Evolutionary conservation across 2,888 invertebrate species (phyloP).

Genomic region (Cylindroiulus punctatus): DNA sequence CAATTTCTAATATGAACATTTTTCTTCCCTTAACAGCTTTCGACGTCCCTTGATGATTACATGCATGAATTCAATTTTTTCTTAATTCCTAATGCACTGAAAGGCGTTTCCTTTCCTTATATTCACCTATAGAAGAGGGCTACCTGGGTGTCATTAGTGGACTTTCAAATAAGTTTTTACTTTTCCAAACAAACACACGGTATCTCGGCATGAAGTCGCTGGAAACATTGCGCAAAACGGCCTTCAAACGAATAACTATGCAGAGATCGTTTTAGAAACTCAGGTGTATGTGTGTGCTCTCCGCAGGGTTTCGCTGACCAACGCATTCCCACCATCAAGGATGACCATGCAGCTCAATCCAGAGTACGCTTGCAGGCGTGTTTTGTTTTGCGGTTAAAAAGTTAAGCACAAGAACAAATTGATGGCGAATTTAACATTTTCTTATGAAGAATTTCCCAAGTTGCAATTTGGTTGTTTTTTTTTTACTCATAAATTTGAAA

Average conservation of each 20-base stretch:
- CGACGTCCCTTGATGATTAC: constrained; percentile 32
- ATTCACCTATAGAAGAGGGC: background rate
- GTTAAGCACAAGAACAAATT: background rate
- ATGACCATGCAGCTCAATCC: constrained; percentile 42
- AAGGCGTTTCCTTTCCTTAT: constrained; percentile 10
- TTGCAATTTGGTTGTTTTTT: background rate
- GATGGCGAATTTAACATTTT: background rate
- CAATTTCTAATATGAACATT: constrained; percentile 40
- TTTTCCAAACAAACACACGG: constrained; percentile 23
- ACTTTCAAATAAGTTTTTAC: background rate
- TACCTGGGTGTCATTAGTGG: constrained; percentile 23
- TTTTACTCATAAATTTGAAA: background rate
- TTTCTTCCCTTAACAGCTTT: constrained; percentile 27
- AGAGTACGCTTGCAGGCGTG: background rate
- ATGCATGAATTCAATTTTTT: constrained; percentile 25
- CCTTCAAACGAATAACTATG: constrained; percentile 22
- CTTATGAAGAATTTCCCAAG: background rate
- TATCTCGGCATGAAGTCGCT: constrained; percentile 1
- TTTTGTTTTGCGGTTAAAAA: background rate
- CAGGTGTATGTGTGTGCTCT: constrained; percentile 29
- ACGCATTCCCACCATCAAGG: constrained; percentile 34
- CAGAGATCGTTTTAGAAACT: background rate
- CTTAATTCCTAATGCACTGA: constrained; percentile 20
- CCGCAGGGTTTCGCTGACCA: constrained; percentile 35
- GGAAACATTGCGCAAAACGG: constrained; percentile 34